A percentile compares a stretch with the other conserved stretches of the same genome.
phyloP scores from a whole-genome alignment of 2,888 invertebrate genomes.

The Drosophila fulvimacula region DNA sequence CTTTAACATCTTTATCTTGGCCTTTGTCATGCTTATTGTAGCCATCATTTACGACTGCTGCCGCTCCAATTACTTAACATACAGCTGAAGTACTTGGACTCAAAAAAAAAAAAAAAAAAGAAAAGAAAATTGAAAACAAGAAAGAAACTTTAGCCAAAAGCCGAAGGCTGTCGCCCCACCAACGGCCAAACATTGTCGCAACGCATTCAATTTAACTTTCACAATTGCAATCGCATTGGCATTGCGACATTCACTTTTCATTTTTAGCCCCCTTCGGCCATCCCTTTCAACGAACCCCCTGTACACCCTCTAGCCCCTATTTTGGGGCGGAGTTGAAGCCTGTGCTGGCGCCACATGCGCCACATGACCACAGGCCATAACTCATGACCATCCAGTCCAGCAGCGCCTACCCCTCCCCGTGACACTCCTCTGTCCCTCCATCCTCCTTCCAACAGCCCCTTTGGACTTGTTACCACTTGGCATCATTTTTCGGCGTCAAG shows the following conservation, averaged over 20 bases:
- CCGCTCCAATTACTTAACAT: slow-evolving; percentile 65
- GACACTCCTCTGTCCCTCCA: neutral
- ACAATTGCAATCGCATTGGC: slow-evolving; percentile 67
- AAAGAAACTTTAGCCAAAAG: slow-evolving; percentile 37
- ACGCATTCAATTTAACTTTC: slow-evolving; percentile 67
- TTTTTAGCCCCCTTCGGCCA: slow-evolving; percentile 28
- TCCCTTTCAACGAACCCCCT: neutral
- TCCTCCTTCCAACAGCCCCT: neutral
- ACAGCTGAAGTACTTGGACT: slow-evolving; percentile 42
- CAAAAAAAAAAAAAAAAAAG: neutral
- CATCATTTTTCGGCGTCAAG: slow-evolving; percentile 69
- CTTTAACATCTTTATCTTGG: neutral
- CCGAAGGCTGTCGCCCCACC: slow-evolving; percentile 28
- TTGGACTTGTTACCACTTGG: slow-evolving; percentile 46
- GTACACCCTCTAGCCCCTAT: neutral
- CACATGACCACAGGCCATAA: slow-evolving; percentile 67
- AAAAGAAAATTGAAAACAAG: neutral
- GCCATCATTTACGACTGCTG: slow-evolving; percentile 52
- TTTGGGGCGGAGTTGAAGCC: slow-evolving; percentile 32
- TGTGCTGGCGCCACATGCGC: slow-evolving; percentile 64
- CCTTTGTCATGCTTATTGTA: slow-evolving; percentile 10
- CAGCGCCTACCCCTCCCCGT: neutral
- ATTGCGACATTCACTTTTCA: slow-evolving; percentile 68
- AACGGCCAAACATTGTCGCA: slow-evolving; percentile 53
- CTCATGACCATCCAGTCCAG: slow-evolving; percentile 35